Conservation (phyloP, 1,140 invertebrate species). For the Achroia grisella region DNA sequence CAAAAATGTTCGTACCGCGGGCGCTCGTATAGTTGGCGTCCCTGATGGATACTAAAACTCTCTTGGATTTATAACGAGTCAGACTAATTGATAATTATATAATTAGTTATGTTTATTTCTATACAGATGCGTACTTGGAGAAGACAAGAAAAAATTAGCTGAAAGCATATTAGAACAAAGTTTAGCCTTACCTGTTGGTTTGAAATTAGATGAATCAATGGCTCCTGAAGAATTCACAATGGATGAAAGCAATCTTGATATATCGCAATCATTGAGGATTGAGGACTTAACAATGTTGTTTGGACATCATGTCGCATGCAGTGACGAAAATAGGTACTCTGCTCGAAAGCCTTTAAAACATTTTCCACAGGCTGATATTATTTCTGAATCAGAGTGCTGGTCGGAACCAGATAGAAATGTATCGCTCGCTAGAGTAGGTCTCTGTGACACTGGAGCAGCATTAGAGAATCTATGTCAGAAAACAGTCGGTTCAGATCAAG, state of each 20-base stretch:
- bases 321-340: constrained; percentile 31
- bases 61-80: too few species aligned
- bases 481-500: constrained; percentile 32
- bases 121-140: constrained; percentile 65
- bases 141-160: constrained; percentile 68
- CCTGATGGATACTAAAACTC: too few species aligned
- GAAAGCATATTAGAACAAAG: constrained; percentile 70
- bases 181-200: constrained; percentile 59
- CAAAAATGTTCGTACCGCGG: too few species aligned
- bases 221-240: constrained; percentile 58
- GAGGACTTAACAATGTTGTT: constrained; percentile 68
- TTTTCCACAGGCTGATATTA: constrained; percentile 60
- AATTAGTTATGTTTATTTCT: constrained; percentile 6
- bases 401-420: constrained; percentile 88
- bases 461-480: constrained; percentile 38
- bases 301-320: constrained; percentile 57
- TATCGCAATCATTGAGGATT: constrained; percentile 60
- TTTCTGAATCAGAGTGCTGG: constrained; percentile 87
- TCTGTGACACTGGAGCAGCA: constrained; percentile 66
- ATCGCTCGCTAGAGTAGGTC: constrained; percentile 83
- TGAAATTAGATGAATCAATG: constrained; percentile 63
- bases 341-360: constrained; percentile 27
- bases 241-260: constrained; percentile 60
- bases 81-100: too few species aligned
- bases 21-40: too few species aligned